Conservation (phyloP, 2,113 vertebrate species). For the Panthera tigris region DNA sequence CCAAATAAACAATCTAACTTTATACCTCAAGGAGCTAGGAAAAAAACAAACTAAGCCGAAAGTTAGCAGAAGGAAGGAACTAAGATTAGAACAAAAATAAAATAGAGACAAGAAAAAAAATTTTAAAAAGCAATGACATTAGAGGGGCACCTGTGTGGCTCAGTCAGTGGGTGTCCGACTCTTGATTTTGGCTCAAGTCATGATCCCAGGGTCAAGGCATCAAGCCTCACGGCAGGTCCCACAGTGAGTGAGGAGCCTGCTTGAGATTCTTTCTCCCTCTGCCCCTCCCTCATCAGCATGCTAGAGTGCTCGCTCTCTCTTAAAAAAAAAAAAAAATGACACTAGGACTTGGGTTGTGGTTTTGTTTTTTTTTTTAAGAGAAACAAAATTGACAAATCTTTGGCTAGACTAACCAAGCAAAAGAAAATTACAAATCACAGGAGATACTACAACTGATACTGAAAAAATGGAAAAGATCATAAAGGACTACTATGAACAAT, state of each 20-base stretch:
- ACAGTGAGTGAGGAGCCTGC: too few relatives aligned
- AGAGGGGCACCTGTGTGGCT: too few relatives aligned
- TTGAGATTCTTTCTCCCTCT: too few relatives aligned
- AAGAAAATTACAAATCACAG: not conserved
- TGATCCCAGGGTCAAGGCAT: too few relatives aligned
- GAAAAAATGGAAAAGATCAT: not conserved
- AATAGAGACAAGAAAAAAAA: not conserved
- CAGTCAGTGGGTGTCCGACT: too few relatives aligned
- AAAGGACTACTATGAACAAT: not conserved
- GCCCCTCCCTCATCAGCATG: too few relatives aligned
- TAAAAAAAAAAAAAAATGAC: too few relatives aligned
- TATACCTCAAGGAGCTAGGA: not conserved
- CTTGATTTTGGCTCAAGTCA: too few relatives aligned
- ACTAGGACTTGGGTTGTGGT: too few relatives aligned
- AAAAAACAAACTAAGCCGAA: not conserved
- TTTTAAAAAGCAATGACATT: not conserved
- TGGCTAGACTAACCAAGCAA: not conserved
- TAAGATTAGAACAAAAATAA: not conserved
- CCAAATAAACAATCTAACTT: not conserved
- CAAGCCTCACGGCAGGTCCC: too few relatives aligned
- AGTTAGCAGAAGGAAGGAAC: not conserved
- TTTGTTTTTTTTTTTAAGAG: not conserved
- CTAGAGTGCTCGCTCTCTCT: too few relatives aligned
- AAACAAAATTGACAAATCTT: not conserved
- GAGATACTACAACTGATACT: not conserved